Conservation (phyloP, 2,113 vertebrate species). For the Tragelaphus scriptus region DNA sequence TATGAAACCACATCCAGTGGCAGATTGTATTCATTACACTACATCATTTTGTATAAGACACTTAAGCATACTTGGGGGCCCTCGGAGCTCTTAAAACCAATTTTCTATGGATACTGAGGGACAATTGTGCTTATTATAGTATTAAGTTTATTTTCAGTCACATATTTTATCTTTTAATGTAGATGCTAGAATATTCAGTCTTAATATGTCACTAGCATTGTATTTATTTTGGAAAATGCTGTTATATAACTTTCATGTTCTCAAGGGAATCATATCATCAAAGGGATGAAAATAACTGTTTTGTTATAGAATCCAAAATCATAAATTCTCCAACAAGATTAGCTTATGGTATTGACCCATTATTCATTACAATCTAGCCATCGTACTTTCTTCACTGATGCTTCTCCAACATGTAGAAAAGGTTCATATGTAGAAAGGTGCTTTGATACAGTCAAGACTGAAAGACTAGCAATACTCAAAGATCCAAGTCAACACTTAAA, state of each 20-base stretch:
- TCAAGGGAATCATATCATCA: neutral
- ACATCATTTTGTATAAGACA: neutral
- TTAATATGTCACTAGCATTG: neutral
- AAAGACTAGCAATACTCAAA: neutral
- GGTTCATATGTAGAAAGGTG: neutral
- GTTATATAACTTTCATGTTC: neutral
- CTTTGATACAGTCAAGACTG: neutral
- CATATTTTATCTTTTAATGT: neutral
- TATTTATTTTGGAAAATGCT: neutral
- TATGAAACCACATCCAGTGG: neutral
- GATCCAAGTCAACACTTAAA: neutral
- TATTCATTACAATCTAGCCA: neutral
- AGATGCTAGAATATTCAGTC: neutral
- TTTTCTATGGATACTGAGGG: neutral
- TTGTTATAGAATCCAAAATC: neutral
- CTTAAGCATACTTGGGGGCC: neutral
- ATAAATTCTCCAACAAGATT: neutral
- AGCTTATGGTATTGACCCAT: neutral
- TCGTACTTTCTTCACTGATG: neutral
- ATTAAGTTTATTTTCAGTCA: neutral
- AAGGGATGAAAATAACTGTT: neutral
- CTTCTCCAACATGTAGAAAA: neutral
- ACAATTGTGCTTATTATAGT: neutral
- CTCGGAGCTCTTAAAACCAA: neutral
- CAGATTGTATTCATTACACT: neutral